A percentile compares a stretch with the other conserved stretches of the same genome.
These are phyloP conservation scores for Lasioglossum albipes DNA, from an alignment of 1,140 invertebrate species.

Conservation along the genomic window DNA sequence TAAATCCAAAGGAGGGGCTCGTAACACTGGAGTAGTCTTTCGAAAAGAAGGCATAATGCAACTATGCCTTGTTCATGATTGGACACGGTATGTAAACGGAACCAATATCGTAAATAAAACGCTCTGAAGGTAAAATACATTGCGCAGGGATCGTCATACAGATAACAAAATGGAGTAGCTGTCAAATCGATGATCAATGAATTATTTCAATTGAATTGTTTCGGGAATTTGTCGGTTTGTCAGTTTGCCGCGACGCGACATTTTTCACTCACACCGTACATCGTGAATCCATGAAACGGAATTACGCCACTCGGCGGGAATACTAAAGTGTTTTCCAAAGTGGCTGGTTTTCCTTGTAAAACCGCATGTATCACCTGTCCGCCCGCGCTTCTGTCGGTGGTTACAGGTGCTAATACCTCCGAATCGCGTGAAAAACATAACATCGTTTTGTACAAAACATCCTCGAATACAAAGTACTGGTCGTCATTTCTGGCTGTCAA, in stretches of 20 bases:
- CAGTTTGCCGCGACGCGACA: neutral
- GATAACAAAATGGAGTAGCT: conserved; percentile 96
- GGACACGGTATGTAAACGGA: conserved; percentile 93
- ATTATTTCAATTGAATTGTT: neutral
- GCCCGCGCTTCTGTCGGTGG: conserved; percentile 79
- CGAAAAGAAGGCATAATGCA: conserved; percentile 91
- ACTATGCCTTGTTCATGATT: conserved; percentile 94
- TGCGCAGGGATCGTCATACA: conserved; percentile 92
- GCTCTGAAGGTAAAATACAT: conserved; percentile 95
- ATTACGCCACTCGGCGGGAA: conserved; percentile 97
- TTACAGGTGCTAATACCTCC: conserved; percentile 86
- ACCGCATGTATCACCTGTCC: conserved; percentile 81
- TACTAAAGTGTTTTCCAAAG: conserved; percentile 85
- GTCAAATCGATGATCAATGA: conserved; percentile 41
- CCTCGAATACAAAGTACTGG: conserved; percentile 99
- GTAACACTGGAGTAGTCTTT: conserved; percentile 93
- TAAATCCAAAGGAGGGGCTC: conserved; percentile 95
- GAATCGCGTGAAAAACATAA: conserved; percentile 95
- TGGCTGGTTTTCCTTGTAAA: conserved; percentile 87
- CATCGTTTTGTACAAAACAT: conserved; percentile 96
- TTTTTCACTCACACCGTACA: conserved; percentile 89
- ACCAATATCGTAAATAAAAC: conserved; percentile 95
- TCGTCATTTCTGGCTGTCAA: conserved; percentile 97
- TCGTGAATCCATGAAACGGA: conserved; percentile 97
- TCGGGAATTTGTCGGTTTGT: neutral